Conservation (phyloP, 1,140 invertebrate species). For the Drosophila serrata region DNA sequence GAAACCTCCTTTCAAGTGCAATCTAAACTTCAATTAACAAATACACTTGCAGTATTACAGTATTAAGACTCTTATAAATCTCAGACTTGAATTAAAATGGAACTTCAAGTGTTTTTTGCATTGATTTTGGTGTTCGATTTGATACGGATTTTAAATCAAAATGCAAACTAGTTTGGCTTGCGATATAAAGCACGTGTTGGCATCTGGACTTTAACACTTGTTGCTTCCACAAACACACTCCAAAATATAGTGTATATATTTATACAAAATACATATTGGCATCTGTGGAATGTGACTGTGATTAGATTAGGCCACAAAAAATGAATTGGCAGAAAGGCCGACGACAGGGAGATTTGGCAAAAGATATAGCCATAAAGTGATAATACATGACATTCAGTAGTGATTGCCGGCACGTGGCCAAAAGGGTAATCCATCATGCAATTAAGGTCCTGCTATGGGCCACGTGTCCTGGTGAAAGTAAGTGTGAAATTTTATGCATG, state of each 20-base stretch:
- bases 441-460: constrained; percentile 40
- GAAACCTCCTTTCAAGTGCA: constrained; percentile 41
- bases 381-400: constrained; percentile 15
- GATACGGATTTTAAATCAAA: constrained; percentile 16
- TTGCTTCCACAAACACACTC: constrained; percentile 33
- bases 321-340: constrained; percentile 28
- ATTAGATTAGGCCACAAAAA: constrained; percentile 48
- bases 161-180: constrained; percentile 45
- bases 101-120: constrained; percentile 37
- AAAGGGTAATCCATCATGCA: constrained; percentile 67
- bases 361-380: constrained; percentile 30
- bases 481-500: constrained; percentile 76
- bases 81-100: constrained; percentile 35
- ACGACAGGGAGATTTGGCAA: constrained; percentile 10
- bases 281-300: constrained; percentile 47
- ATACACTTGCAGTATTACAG: neutral
- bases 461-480: constrained; percentile 13
- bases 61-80: constrained; percentile 21
- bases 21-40: constrained; percentile 77
- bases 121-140: constrained; percentile 9
- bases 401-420: constrained; percentile 66
- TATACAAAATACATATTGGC: constrained; percentile 29
- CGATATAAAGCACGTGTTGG: constrained; percentile 47
- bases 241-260: neutral
- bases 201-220: constrained; percentile 60